phyloP scores from a whole-genome alignment of 2,888 invertebrate genomes.

The Saturnia pavonia region DNA sequence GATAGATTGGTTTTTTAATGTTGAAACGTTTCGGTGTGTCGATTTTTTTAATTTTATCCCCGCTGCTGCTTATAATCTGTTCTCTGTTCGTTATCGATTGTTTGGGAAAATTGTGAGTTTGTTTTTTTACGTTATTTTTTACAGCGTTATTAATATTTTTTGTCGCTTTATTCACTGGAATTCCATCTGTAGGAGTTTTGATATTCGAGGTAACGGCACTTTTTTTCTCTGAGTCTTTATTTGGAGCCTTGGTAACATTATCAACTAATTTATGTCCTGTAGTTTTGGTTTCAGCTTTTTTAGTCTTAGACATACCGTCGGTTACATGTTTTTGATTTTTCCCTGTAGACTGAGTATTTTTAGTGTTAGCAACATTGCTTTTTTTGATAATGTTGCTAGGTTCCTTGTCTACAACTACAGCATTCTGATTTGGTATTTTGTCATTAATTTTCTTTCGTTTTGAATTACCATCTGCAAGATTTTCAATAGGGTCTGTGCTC shows the following conservation, averaged over 20 bases:
- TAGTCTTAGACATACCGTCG: not conserved
- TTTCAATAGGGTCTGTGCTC: not conserved
- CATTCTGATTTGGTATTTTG: not conserved
- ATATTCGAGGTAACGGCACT: not conserved
- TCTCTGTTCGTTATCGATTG: constrained; percentile 15
- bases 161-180: constrained; percentile 4
- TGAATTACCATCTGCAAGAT: not conserved
- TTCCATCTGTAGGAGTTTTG: constrained; percentile 5
- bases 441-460: not conserved
- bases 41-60: not conserved
- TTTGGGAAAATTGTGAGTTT: not conserved
- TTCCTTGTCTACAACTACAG: not conserved
- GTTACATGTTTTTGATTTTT: not conserved
- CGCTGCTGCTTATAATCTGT: constrained; percentile 13
- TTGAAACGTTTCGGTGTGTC: not conserved
- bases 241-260: not conserved
- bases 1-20: constrained; percentile 13
- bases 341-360: not conserved
- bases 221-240: not conserved
- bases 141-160: constrained; percentile 22
- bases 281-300: not conserved
- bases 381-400: not conserved
- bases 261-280: not conserved
- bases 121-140: constrained; percentile 26
- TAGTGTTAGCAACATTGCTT: not conserved